Evolutionary conservation across 2,888 invertebrate species (phyloP).

Genomic region (Tetranychus piercei): DNA sequence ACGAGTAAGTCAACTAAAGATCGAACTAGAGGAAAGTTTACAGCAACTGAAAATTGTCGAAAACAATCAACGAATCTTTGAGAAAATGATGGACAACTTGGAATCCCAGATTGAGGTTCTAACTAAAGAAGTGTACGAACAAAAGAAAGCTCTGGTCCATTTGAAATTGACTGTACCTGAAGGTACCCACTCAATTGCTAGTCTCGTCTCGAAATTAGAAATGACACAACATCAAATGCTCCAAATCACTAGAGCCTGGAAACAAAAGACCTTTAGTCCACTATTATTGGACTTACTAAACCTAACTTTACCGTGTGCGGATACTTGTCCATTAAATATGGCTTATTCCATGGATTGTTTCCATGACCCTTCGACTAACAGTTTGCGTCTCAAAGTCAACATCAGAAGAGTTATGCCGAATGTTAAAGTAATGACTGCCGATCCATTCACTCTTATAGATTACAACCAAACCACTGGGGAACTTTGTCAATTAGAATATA

Average conservation of each 20-base stretch:
- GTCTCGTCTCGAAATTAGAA: too few species aligned
- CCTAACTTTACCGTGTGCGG: neutral
- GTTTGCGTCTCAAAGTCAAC: neutral
- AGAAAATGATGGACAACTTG: too few species aligned
- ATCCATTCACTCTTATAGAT: too few species aligned
- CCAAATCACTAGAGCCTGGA: too few species aligned
- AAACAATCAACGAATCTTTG: neutral
- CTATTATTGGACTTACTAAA: neutral
- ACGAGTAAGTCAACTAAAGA: neutral
- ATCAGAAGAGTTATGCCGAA: neutral
- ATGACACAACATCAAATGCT: too few species aligned
- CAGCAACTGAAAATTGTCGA: neutral
- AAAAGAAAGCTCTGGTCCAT: too few species aligned
- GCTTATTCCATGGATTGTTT: neutral
- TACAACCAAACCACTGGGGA: neutral
- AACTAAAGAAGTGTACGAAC: too few species aligned
- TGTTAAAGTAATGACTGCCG: conserved; percentile 4
- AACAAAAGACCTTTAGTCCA: neutral
- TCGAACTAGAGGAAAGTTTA: neutral
- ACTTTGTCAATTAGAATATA: conserved; percentile 6
- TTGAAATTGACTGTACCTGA: too few species aligned
- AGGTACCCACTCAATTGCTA: too few species aligned
- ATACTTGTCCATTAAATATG: neutral
- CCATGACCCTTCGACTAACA: neutral
- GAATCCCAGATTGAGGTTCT: too few species aligned